Percentiles rank a stretch among this genome's conserved stretches.
Conservation (phyloP, 2,888 invertebrate genomes). For the Xanthorhoe designata region DNA sequence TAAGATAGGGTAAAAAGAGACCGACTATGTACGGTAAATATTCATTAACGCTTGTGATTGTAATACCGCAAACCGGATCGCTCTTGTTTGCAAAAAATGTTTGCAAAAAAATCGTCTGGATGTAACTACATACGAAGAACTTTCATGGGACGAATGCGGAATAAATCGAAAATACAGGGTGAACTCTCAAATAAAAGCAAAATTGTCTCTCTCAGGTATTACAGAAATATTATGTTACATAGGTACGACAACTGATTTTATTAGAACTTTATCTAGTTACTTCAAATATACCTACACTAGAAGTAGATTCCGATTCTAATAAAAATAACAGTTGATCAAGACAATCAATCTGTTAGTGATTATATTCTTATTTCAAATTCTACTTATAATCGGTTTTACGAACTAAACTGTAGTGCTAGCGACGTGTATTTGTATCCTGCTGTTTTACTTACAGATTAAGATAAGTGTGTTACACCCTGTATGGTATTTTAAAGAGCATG, state of each 20-base stretch:
- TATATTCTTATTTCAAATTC: no score
- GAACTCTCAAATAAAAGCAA: not conserved
- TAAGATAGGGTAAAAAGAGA: constrained; percentile 51
- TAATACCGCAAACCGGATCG: constrained; percentile 54
- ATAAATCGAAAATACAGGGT: constrained; percentile 11
- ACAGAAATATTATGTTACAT: no score
- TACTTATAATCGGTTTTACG: not conserved
- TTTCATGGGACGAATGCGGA: no score
- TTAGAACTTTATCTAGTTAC: no score
- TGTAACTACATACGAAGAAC: constrained; percentile 5
- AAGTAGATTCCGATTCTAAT: no score
- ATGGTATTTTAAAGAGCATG: constrained; percentile 47
- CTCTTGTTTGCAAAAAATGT: constrained; percentile 47
- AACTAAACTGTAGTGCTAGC: not conserved
- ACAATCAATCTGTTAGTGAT: no score
- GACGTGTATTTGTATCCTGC: not conserved
- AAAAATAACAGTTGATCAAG: no score
- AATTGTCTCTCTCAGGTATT: not conserved
- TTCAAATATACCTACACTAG: no score
- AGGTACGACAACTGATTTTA: no score
- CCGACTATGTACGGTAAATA: constrained; percentile 62
- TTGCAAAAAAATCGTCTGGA: constrained; percentile 46
- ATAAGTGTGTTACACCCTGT: constrained; percentile 13
- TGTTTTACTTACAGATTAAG: not conserved
- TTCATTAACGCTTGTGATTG: constrained; percentile 60